Percentiles rank a stretch among this genome's conserved stretches.
Conservation (phyloP, 1,140 invertebrate genomes). For the Nymphalis io region DNA sequence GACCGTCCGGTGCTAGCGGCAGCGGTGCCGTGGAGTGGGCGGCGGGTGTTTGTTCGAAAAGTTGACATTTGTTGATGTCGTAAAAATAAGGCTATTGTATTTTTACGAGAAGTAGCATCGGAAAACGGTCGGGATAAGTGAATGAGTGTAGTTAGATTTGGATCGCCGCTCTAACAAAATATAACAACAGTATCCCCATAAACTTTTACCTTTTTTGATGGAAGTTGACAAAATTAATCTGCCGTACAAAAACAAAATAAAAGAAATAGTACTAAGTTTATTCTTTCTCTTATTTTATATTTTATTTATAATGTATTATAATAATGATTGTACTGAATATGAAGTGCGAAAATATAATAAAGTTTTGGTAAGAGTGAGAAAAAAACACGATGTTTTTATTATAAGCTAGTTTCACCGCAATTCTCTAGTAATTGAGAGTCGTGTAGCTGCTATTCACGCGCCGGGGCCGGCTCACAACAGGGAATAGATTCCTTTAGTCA, state of each 20-base stretch:
- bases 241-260: not conserved
- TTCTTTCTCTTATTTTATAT: not conserved
- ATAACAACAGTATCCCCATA: slow-evolving; percentile 17
- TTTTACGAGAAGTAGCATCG: slow-evolving; percentile 27
- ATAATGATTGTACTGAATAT: not conserved
- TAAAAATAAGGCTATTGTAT: slow-evolving; percentile 28
- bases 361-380: not conserved
- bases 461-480: slow-evolving; percentile 48
- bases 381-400: slow-evolving; percentile 11
- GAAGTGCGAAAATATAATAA: not conserved
- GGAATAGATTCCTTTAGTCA: slow-evolving; percentile 77
- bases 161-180: slow-evolving; percentile 21
- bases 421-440: slow-evolving; percentile 55
- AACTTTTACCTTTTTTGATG: slow-evolving; percentile 14
- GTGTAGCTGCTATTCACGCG: slow-evolving; percentile 52
- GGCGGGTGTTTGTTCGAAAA: slow-evolving; percentile 23
- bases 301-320: not conserved
- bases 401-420: slow-evolving; percentile 39
- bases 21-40: slow-evolving; percentile 6
- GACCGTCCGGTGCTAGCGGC: slow-evolving; percentile 1
- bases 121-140: slow-evolving; percentile 14
- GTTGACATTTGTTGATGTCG: slow-evolving; percentile 31
- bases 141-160: slow-evolving; percentile 19
- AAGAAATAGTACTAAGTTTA: not conserved
- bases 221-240: not conserved